A percentile compares a stretch with the other conserved stretches of the same genome.
These are phyloP conservation scores for Eudasyphora cyanicolor DNA, from an alignment of 2,888 invertebrate genomes.

Conservation along the genomic window DNA sequence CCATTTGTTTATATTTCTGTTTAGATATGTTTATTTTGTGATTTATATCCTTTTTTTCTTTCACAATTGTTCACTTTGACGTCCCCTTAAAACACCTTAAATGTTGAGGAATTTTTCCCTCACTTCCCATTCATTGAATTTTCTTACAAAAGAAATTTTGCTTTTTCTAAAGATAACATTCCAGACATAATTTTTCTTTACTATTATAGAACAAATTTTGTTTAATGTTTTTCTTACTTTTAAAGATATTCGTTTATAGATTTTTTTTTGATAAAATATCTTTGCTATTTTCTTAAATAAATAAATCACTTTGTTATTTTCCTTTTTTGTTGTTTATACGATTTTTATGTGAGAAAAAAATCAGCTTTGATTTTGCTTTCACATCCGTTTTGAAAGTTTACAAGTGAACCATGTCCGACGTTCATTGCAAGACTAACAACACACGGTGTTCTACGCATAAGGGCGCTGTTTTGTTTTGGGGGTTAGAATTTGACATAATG, in stretches of 20 bases:
- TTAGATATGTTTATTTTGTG: too few relatives aligned
- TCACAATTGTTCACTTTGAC: too few relatives aligned
- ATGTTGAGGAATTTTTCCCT: neutral
- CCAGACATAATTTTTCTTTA: too few relatives aligned
- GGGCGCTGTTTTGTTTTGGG: conserved; percentile 59
- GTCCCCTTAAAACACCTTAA: too few relatives aligned
- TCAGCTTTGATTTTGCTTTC: conserved; percentile 11
- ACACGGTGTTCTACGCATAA: conserved; percentile 53
- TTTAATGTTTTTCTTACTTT: neutral
- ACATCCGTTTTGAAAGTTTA: conserved; percentile 52
- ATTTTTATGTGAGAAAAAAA: conserved; percentile 19
- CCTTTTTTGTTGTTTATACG: conserved; percentile 52
- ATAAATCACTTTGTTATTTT: neutral
- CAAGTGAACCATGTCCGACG: conserved; percentile 63
- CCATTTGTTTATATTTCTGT: too few relatives aligned
- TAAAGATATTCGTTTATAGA: neutral
- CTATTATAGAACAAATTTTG: too few relatives aligned
- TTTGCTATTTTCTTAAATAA: neutral
- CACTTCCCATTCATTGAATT: too few relatives aligned
- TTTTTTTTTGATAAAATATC: too few relatives aligned
- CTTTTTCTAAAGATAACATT: too few relatives aligned
- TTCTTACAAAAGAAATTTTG: too few relatives aligned
- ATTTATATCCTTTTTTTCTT: too few relatives aligned
- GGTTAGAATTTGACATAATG: neutral
- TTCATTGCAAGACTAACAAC: conserved; percentile 65